A percentile compares a stretch with the other conserved stretches of the same genome.
Conservation (phyloP, 2,797 vertebrate species). For the Gorsachius magnificus region DNA sequence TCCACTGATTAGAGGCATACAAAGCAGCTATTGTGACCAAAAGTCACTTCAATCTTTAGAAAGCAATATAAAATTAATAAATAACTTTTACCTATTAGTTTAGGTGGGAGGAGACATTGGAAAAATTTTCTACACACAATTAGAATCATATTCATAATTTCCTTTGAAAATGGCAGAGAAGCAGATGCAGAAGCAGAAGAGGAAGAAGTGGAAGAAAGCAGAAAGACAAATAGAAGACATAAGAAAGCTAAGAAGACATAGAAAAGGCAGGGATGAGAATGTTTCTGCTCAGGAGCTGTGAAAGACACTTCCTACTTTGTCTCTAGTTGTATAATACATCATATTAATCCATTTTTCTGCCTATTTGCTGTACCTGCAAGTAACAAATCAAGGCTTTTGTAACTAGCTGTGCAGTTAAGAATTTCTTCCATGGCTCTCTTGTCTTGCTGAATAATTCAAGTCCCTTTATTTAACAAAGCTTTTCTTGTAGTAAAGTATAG, state of each 20-base stretch:
- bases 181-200: not conserved
- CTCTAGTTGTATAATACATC: not conserved
- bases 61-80: not conserved
- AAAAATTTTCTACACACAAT: not conserved
- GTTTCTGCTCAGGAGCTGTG: not conserved
- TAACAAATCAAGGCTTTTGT: not conserved
- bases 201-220: not conserved
- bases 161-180: not conserved
- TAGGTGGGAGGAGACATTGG: not conserved
- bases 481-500: not conserved
- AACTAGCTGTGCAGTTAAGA: not conserved
- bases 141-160: not conserved
- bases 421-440: not conserved
- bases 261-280: not conserved
- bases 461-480: not conserved
- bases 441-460: constrained; percentile 1
- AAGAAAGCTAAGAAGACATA: not conserved
- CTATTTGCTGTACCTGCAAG: not conserved
- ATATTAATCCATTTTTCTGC: not conserved
- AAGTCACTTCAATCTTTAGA: not conserved
- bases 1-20: not conserved
- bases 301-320: not conserved
- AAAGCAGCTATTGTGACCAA: not conserved
- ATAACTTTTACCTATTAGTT: not conserved
- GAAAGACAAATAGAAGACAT: not conserved